These are phyloP conservation scores for Bradypodion pumilum DNA, from an alignment of 2,797 vertebrate genomes.

Conservation along the genomic window DNA sequence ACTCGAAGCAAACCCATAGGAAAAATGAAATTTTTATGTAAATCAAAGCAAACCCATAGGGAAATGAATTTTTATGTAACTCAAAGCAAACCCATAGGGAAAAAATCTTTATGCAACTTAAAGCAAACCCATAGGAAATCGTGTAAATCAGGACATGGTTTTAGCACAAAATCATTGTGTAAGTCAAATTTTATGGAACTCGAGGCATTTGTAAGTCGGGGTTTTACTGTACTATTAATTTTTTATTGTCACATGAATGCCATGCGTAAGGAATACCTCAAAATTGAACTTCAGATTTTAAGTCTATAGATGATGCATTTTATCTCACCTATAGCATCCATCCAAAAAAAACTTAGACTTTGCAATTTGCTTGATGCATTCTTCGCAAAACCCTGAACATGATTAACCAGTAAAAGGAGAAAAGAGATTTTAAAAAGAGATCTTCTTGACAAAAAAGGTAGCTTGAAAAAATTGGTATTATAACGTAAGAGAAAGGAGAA, in stretches of 20 bases:
- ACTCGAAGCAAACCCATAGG: too few species aligned
- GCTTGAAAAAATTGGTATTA: neutral
- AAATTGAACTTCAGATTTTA: slow-evolving; percentile 29
- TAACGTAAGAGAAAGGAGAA: neutral
- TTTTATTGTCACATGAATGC: slow-evolving; percentile 1
- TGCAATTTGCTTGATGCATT: neutral
- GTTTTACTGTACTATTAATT: too few species aligned
- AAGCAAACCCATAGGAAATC: too few species aligned
- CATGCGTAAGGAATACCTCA: slow-evolving; percentile 1
- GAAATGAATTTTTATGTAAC: too few species aligned
- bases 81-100: too few species aligned
- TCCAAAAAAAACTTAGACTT: neutral
- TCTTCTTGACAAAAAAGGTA: neutral
- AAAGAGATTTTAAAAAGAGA: slow-evolving; percentile 2
- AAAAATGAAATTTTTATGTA: too few species aligned
- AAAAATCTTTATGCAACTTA: too few species aligned
- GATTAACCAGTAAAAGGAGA: slow-evolving; percentile 2
- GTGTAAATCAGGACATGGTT: too few species aligned
- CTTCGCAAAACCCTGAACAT: neutral
- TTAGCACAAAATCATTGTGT: too few species aligned
- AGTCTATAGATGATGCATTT: slow-evolving; percentile 8
- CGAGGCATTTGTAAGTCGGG: too few species aligned
- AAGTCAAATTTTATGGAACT: too few species aligned
- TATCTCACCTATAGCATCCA: neutral
- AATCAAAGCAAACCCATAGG: too few species aligned